Percentiles rank a stretch among this genome's conserved stretches.
Conservation (phyloP, 2,113 vertebrate species). For the Alexandromys fortis region DNA sequence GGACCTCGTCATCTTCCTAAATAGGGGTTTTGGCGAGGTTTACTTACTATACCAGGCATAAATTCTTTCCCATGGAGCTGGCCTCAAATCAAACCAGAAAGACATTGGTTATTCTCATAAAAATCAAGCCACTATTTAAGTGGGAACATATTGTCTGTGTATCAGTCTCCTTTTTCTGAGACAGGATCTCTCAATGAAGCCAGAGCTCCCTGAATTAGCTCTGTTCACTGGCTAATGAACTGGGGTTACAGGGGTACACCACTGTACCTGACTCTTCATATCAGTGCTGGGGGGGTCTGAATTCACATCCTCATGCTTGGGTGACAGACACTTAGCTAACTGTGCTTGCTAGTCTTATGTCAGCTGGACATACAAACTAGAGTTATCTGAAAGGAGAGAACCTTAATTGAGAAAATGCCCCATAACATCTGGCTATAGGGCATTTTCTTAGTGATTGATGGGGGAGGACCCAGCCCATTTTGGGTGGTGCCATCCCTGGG, state of each 20-base stretch:
- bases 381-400: too few species aligned
- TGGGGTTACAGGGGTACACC: not conserved
- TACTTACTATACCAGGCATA: not conserved
- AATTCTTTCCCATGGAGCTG: not conserved
- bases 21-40: not conserved
- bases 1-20: not conserved
- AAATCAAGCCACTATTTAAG: not conserved
- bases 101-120: not conserved
- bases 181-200: not conserved
- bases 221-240: not conserved
- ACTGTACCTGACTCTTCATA: not conserved
- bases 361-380: too few species aligned
- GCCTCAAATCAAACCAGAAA: not conserved
- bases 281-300: not conserved
- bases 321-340: not conserved
- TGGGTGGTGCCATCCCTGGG: too few species aligned
- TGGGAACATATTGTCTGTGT: not conserved
- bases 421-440: too few species aligned
- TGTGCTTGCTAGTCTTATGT: too few species aligned
- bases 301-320: not conserved
- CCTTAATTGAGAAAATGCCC: too few species aligned
- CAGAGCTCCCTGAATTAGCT: not conserved
- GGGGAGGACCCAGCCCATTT: too few species aligned
- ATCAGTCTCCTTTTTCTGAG: not conserved
- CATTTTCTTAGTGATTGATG: too few species aligned